Conservation (phyloP, 1,140 invertebrate genomes). For the Zophobas morio region DNA sequence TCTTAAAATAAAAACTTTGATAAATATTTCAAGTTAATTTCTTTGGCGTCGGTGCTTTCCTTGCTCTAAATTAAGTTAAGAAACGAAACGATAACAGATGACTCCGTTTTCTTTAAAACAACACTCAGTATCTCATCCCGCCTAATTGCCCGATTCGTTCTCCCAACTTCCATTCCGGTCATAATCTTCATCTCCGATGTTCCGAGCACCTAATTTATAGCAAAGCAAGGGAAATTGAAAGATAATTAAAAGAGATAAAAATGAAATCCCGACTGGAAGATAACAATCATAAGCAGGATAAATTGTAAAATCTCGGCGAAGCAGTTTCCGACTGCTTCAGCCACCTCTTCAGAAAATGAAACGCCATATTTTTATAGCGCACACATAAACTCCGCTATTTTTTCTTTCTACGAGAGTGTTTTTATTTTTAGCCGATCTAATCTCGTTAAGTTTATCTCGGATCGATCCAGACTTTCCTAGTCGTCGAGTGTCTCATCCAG, state of each 20-base stretch:
- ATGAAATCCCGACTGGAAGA: background rate
- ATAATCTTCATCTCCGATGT: constrained; percentile 2
- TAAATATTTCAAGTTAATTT: too few relatives aligned
- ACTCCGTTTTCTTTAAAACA: too few relatives aligned
- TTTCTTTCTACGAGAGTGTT: background rate
- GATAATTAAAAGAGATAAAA: constrained; percentile 9
- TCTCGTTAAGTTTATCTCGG: background rate
- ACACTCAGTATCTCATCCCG: background rate
- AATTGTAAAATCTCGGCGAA: background rate
- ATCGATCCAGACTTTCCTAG: constrained; percentile 4
- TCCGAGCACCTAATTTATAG: background rate
- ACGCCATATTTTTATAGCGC: background rate
- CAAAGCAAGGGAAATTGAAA: constrained; percentile 1
- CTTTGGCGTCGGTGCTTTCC: too few relatives aligned
- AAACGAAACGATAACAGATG: too few relatives aligned
- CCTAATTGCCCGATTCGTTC: background rate
- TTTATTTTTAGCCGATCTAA: constrained; percentile 9
- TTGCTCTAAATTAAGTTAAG: too few relatives aligned
- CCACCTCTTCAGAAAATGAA: background rate
- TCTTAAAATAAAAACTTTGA: too few relatives aligned
- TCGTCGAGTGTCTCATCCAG: background rate
- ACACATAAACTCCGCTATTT: background rate
- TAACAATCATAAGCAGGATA: background rate
- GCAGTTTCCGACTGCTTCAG: too few relatives aligned
- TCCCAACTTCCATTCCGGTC: background rate